These are phyloP conservation scores for Castor canadensis DNA, from an alignment of 2,113 vertebrate genomes.

Conservation along the genomic window DNA sequence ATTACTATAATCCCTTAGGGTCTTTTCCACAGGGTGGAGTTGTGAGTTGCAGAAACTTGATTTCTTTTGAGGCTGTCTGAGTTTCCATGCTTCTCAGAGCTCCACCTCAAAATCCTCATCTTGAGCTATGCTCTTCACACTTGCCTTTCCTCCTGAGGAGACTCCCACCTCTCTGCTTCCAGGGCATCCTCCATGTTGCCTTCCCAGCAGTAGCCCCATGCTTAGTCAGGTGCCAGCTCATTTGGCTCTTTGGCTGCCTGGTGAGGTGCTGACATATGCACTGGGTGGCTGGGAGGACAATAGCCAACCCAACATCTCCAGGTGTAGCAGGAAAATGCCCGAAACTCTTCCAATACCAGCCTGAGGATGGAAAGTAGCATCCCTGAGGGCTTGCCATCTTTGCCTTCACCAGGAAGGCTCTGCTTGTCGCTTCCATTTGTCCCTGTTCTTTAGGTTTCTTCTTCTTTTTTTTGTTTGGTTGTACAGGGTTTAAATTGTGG, in stretches of 20 bases:
- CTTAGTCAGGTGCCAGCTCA: background rate
- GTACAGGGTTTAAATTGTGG: no score
- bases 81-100: background rate
- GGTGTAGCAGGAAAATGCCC: background rate
- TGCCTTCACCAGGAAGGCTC: background rate
- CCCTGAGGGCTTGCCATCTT: fast-evolving
- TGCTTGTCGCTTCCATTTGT: background rate
- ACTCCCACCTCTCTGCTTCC: background rate
- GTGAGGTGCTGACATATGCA: background rate
- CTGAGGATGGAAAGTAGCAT: background rate
- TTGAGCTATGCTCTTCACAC: background rate
- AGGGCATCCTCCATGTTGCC: background rate
- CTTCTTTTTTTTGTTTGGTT: no score
- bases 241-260: background rate
- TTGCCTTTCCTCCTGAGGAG: background rate
- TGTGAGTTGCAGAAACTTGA: background rate
- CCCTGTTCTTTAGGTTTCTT: background rate
- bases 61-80: background rate
- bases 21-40: background rate
- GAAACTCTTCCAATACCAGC: background rate
- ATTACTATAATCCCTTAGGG: no score
- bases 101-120: background rate
- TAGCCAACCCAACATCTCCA: background rate
- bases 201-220: background rate
- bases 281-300: background rate